A percentile compares a stretch with the other conserved stretches of the same genome.
phyloP scores from a whole-genome alignment of 2,113 vertebrate species.

The Cettia cetti region DNA sequence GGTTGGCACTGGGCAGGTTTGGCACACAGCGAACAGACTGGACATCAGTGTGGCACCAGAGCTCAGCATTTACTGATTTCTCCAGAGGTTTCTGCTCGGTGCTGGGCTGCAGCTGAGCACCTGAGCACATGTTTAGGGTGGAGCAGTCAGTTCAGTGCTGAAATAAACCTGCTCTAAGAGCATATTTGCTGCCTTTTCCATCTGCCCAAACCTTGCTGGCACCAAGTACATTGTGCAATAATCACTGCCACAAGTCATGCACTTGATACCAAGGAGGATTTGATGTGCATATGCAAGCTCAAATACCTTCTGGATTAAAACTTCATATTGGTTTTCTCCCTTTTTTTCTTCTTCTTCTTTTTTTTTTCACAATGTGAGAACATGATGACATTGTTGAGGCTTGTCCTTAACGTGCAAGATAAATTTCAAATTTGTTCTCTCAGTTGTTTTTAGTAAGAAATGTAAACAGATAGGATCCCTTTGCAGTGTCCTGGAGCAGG shows the following conservation, averaged over 20 bases:
- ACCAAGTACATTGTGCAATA: neutral
- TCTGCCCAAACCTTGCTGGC: neutral
- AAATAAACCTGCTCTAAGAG: neutral
- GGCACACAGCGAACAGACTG: neutral
- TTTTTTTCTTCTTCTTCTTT: neutral
- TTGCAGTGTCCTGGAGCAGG: neutral
- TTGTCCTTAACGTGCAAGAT: conserved; percentile 54
- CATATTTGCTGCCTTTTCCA: neutral
- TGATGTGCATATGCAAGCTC: neutral
- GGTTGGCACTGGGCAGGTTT: neutral
- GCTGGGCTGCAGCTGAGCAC: neutral
- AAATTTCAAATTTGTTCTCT: conserved; percentile 57
- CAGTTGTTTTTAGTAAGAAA: conserved; percentile 52
- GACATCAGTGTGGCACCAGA: neutral
- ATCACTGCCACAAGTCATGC: neutral
- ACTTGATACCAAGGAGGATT: neutral
- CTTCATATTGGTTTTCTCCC: neutral
- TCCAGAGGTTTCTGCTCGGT: neutral
- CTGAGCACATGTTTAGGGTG: neutral
- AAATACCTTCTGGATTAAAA: neutral
- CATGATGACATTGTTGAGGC: conserved; percentile 53
- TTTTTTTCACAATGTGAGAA: conserved; percentile 28
- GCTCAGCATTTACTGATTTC: neutral
- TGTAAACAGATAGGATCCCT: conserved; percentile 53
- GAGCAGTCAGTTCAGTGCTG: neutral